phyloP scores from a whole-genome alignment of 2,888 invertebrate genomes.

The Apantesis nais region DNA sequence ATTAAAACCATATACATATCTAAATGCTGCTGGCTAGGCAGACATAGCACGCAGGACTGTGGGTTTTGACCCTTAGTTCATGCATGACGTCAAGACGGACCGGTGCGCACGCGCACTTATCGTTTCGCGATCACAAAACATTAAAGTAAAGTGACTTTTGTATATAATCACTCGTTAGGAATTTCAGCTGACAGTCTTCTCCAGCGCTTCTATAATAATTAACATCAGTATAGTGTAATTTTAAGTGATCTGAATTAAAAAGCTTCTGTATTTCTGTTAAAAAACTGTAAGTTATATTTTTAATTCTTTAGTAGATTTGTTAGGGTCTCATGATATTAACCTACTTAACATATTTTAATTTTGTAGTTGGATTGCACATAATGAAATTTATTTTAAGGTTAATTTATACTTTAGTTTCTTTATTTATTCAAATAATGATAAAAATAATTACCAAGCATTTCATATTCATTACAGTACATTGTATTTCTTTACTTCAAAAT shows the following conservation, averaged over 20 bases:
- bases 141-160: slow-evolving; percentile 39
- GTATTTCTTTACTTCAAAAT: neutral
- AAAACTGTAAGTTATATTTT: slow-evolving; percentile 4
- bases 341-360: neutral
- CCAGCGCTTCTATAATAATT: slow-evolving; percentile 34
- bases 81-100: slow-evolving; percentile 25
- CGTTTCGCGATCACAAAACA: slow-evolving; percentile 21
- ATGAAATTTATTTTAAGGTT: neutral
- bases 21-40: neutral
- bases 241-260: neutral
- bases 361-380: neutral
- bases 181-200: slow-evolving; percentile 43
- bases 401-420: neutral
- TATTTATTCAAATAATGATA: neutral
- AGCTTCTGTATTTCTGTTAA: too few relatives aligned
- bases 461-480: neutral
- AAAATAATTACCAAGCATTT: neutral
- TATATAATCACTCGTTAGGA: slow-evolving; percentile 46
- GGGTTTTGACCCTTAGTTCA: slow-evolving; percentile 37
- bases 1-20: neutral
- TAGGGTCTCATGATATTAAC: neutral
- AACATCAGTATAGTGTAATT: slow-evolving; percentile 27
- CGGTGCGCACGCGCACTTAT: slow-evolving; percentile 30
- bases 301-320: neutral
- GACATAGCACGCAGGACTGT: neutral